Evolutionary conservation across 2,888 invertebrate species (phyloP).

Genomic region (Scaptomyza tumidula): DNA sequence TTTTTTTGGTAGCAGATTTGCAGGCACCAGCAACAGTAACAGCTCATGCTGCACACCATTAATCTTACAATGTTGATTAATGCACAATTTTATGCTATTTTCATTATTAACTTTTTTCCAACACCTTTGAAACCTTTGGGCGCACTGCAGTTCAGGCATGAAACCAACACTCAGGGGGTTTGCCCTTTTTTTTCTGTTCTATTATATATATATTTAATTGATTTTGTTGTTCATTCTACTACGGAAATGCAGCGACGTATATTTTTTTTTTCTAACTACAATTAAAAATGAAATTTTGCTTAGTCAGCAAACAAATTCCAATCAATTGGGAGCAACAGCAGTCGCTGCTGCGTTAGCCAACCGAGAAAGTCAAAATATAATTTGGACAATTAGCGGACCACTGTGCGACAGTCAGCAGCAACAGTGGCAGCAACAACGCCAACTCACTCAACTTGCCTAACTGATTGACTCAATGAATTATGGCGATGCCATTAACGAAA

Average conservation of each 20-base stretch:
- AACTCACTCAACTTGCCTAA: slow-evolving; percentile 41
- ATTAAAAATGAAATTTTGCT: slow-evolving; percentile 39
- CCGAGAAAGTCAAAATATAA: slow-evolving; percentile 51
- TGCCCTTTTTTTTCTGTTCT: slow-evolving; percentile 23
- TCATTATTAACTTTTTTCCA: slow-evolving; percentile 40
- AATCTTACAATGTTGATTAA: slow-evolving; percentile 73
- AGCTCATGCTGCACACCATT: slow-evolving; percentile 72
- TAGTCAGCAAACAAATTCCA: slow-evolving; percentile 54
- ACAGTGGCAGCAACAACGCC: slow-evolving; percentile 42
- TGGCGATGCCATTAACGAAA: slow-evolving; percentile 63
- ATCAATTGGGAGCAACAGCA: slow-evolving; percentile 46
- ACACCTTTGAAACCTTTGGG: slow-evolving; percentile 15
- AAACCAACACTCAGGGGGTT: slow-evolving; percentile 38
- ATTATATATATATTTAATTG: slow-evolving; percentile 40
- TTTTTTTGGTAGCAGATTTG: slow-evolving; percentile 41
- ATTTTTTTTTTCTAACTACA: slow-evolving; percentile 17
- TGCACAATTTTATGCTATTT: slow-evolving; percentile 63
- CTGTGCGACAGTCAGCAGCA: slow-evolving; percentile 10
- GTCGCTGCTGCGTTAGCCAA: slow-evolving; percentile 8
- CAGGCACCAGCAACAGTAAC: slow-evolving; percentile 4
- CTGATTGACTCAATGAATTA: slow-evolving; percentile 62
- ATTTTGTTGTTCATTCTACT: slow-evolving; percentile 29
- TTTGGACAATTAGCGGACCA: slow-evolving; percentile 58
- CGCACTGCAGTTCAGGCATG: slow-evolving; percentile 53
- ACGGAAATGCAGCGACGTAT: slow-evolving; percentile 52